Evolutionary conservation across 1,140 invertebrate species (phyloP).

Genomic region (Drosophila mojavensis): DNA sequence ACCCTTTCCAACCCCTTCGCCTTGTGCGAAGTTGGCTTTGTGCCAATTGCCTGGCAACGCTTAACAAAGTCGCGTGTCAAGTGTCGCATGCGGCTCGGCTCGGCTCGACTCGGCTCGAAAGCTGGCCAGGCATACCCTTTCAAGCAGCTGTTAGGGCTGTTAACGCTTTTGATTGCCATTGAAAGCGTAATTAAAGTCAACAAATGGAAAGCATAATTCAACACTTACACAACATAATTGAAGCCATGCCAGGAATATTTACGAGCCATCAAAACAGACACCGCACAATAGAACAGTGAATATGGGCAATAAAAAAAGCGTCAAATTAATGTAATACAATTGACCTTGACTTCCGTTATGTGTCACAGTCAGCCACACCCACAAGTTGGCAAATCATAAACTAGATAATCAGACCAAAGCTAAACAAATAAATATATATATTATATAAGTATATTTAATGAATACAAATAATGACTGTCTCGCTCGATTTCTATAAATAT

Average conservation of each 20-base stretch:
- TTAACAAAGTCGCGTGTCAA: slow-evolving; percentile 69
- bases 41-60: slow-evolving; percentile 18
- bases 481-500: slow-evolving; percentile 67
- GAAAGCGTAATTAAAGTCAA: slow-evolving; percentile 57
- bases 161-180: slow-evolving; percentile 57
- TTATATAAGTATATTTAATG: neutral
- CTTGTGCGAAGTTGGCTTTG: slow-evolving; percentile 12
- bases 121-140: slow-evolving; percentile 25
- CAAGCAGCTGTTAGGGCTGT: slow-evolving; percentile 20
- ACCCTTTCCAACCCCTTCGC: neutral
- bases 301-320: slow-evolving; percentile 13
- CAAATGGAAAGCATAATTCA: slow-evolving; percentile 50
- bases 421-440: neutral
- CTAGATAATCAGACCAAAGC: neutral
- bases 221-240: slow-evolving; percentile 22
- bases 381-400: neutral
- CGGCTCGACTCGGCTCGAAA: slow-evolving; percentile 1
- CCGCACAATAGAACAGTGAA: neutral
- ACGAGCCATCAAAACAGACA: slow-evolving; percentile 12
- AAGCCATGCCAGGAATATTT: slow-evolving; percentile 12
- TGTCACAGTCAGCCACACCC: slow-evolving; percentile 1
- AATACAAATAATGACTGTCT: slow-evolving; percentile 18
- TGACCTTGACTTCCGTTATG: neutral
- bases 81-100: slow-evolving; percentile 47
- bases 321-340: neutral